Conservation (phyloP, 2,113 vertebrate genomes). For the Ailuropoda melanoleuca region DNA sequence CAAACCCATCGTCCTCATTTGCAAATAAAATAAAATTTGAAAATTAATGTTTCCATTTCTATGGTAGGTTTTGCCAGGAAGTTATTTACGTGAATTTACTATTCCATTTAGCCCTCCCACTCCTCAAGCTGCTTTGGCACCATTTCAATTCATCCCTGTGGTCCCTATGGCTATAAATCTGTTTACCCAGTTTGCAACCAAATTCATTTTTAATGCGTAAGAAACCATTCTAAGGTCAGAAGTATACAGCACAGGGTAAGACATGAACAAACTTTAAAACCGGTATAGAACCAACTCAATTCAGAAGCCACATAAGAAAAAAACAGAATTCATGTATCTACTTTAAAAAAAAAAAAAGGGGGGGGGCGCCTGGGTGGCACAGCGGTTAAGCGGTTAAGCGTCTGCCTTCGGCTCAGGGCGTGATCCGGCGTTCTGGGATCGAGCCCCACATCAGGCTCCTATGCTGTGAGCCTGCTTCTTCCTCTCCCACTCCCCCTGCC, state of each 20-base stretch:
- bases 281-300: neutral
- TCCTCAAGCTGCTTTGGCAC: conserved; percentile 72
- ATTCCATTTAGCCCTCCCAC: conserved; percentile 68
- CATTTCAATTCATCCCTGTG: conserved; percentile 32
- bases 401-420: too few relatives aligned
- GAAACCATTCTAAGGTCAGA: conserved; percentile 26
- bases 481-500: too few relatives aligned
- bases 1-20: neutral
- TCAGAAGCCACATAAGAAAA: neutral
- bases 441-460: too few relatives aligned
- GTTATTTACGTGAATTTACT: conserved; percentile 60
- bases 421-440: too few relatives aligned
- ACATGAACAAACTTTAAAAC: conserved; percentile 31
- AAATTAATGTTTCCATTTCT: conserved; percentile 52
- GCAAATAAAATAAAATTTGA: conserved; percentile 58
- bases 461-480: too few relatives aligned
- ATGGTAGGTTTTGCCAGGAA: conserved; percentile 38
- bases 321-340: neutral
- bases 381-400: too few relatives aligned
- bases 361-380: too few relatives aligned
- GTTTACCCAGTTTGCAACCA: conserved; percentile 55
- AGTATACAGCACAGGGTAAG: neutral
- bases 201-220: conserved; percentile 46
- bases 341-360: neutral
- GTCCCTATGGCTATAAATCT: conserved; percentile 44